Evolutionary conservation across 2,797 vertebrate genomes (phyloP).

Genomic region (Limnodromus scolopaceus): DNA sequence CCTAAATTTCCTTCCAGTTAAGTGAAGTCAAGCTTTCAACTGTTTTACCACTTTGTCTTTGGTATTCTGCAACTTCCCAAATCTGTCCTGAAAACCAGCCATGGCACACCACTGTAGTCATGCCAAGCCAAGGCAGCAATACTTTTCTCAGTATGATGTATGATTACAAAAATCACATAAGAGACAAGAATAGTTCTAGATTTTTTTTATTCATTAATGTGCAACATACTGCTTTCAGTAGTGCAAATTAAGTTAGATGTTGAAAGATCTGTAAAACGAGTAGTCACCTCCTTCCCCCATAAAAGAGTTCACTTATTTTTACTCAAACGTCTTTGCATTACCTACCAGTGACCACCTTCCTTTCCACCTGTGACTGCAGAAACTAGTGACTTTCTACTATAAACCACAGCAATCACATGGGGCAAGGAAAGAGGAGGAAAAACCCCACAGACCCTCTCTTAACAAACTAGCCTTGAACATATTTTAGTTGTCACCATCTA

Average conservation of each 20-base stretch:
- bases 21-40: background rate
- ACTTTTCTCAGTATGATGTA: background rate
- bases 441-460: background rate
- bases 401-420: background rate
- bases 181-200: background rate
- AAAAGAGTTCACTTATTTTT: background rate
- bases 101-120: background rate
- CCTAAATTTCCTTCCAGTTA: background rate
- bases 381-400: background rate
- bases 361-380: background rate
- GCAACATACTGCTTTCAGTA: background rate
- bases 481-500: background rate
- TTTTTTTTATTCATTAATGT: background rate
- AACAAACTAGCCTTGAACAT: background rate
- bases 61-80: background rate
- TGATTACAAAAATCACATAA: background rate
- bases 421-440: background rate
- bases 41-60: background rate
- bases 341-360: background rate
- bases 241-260: background rate
- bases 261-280: background rate
- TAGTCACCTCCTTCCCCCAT: background rate
- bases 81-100: background rate
- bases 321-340: background rate
- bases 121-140: background rate